Base-by-base conservation (phyloP, 2,113 vertebrate species). In the Oryzias melastigma region DNA sequence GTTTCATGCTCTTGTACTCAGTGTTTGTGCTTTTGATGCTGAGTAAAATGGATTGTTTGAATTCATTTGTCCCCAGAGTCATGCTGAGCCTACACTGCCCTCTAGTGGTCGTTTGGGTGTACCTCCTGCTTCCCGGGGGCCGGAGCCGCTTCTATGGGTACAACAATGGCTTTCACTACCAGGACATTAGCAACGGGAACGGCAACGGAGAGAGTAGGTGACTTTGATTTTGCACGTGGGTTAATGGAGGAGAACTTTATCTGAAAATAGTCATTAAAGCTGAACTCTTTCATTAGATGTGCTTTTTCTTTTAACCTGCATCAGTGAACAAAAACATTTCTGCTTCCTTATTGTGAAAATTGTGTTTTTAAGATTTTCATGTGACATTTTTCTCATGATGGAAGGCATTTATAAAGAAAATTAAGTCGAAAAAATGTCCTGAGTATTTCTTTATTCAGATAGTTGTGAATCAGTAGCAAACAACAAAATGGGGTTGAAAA, bases 141-240 rank as follows among this genome's bases (percentile, higher is more conserved):
- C 67, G 68, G 1, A 71, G 81, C 25, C 48, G 71, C 56, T 73
- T 74, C 43, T 88, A 86, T 5, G 29, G 52, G 2, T 95, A 93
- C 91, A 91, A 86, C 87, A 95, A 96, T 0, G 94, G 94, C 62
- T 97, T 95, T 82, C 94, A 93, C 84, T 98, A 96, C 78, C 91
- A 94, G 58, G 91, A 88, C 46, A 65, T 91, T 58, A 87, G 87
- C 72, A 90, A 89, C 0, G 80, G 77, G 4, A 77, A 90, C 0
- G 87, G 88, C 29, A 84, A 93, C 1, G 92, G 90, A 57, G 90
- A 93, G 83, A 89, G 92, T 93, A 86, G 6, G 90, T 74, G 14
- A 1, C 43, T 3, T 17, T 13, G 1, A 35, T 35, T 35, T 8
- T 8, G 29, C 29, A 35, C 8, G 16, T 4, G 16, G 43, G 5